Evolutionary conservation across 2,888 invertebrate genomes (phyloP).

Genomic region (Petrophora chlorosata): DNA sequence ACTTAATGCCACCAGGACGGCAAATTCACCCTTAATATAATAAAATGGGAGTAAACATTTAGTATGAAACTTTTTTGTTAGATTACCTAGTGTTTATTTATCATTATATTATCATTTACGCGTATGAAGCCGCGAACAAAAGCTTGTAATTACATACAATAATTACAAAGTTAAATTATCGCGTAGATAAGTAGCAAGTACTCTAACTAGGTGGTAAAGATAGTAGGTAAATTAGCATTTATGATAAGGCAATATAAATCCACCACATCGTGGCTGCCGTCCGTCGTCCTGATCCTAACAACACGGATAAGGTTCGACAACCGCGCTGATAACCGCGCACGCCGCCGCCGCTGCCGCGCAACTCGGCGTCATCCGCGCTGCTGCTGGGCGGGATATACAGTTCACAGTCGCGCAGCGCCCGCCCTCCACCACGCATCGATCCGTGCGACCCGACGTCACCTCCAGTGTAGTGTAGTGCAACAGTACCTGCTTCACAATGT

Average conservation of each 20-base stretch:
- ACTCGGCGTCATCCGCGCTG: constrained; percentile 56
- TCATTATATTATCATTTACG: too few species aligned
- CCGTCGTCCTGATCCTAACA: constrained; percentile 12
- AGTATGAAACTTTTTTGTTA: too few species aligned
- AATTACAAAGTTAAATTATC: too few species aligned
- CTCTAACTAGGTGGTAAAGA: not conserved
- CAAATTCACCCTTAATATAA: too few species aligned
- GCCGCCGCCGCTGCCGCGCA: constrained; percentile 44
- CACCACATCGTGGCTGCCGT: not conserved
- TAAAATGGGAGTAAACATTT: too few species aligned
- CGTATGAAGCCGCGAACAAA: too few species aligned
- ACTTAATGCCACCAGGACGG: too few species aligned
- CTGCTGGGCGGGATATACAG: constrained; percentile 60
- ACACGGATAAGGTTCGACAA: constrained; percentile 17
- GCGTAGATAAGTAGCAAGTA: too few species aligned
- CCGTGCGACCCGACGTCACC: constrained; percentile 37
- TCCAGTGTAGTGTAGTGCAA: constrained; percentile 51
- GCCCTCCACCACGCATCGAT: constrained; percentile 64
- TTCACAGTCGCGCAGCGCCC: constrained; percentile 60
- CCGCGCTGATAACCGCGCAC: constrained; percentile 33
- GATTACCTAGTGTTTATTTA: too few species aligned
- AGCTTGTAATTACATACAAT: too few species aligned
- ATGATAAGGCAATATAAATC: constrained; percentile 2
- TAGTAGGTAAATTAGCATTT: constrained; percentile 10
- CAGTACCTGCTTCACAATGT: constrained; percentile 63